Base-by-base conservation (phyloP, 1,140 invertebrate genomes). In the Medauroidea extradentata region DNA sequence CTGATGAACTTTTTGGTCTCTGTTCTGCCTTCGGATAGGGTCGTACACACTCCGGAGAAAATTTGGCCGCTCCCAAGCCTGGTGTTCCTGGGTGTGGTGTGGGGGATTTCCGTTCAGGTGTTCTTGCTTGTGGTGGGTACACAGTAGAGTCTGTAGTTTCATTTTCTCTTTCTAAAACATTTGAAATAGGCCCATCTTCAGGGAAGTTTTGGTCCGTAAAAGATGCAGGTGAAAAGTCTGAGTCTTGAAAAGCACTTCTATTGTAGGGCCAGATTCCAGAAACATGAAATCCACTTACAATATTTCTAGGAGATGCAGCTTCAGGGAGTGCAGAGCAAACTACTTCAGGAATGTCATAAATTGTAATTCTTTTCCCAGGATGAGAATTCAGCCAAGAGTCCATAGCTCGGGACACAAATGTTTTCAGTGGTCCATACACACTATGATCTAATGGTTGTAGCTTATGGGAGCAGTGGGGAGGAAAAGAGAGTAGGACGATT, bases 381-480 rank as follows among this genome's bases (percentile, higher is more conserved):
- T 59, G 63, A 39, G 46, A 58, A 50, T 24, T 27, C 39, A 38
- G 62, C 24, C 55, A 61, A 60, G 51, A 48, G 57, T 51, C 59
- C 60, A 14, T 63, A 18, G 23, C 65, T 59, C 49, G 66, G 69
- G 13, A 71, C 49, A 52, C 70, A 67, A 49, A 60, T 23, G 4
- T 24, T 24, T 79, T 78, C 11, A 81, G 71, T 38, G 75, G 69
- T 0, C 68, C 67, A 70, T 68, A 79, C 43, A 78, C 70, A 53
- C 65, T 55, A 14, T 73, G 65, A 65, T 80, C 77, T 2, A 81
- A 62, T 11, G 78, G 78, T 58, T 80, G 78, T 52, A 80, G 65
- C 63, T 72, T 74, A 65, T 79, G 71, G 39, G 69, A 73, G 19
- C 66, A 72, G 59, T 79, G 77, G 38, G 78, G 75, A 57, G 78